phyloP scores from a whole-genome alignment of 2,797 vertebrate genomes.

The Pseudotriccus pelzelni region DNA sequence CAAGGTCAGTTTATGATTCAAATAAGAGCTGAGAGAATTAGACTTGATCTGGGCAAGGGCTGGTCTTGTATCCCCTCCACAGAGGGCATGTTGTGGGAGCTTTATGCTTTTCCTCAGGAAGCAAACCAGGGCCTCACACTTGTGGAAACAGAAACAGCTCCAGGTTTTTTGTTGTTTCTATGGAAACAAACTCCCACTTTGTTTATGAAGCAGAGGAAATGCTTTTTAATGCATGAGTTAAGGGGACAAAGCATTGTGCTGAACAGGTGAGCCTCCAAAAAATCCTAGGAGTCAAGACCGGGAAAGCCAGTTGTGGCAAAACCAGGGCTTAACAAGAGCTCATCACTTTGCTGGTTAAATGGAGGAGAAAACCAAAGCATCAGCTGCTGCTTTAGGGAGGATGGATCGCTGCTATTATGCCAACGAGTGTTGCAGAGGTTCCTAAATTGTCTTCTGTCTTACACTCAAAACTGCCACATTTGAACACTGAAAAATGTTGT shows the following conservation, averaged over 20 bases:
- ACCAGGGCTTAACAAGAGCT: not conserved
- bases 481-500: slow-evolving; percentile 61
- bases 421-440: slow-evolving; percentile 27
- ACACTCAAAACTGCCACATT: slow-evolving; percentile 52
- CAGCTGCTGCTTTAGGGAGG: slow-evolving; percentile 30
- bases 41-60: not conserved
- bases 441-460: slow-evolving; percentile 61
- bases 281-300: not conserved
- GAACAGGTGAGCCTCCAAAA: not conserved
- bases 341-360: slow-evolving; percentile 7
- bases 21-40: not conserved
- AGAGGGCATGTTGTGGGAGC: not conserved
- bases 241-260: not conserved
- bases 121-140: not conserved
- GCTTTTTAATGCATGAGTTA: slow-evolving; percentile 1
- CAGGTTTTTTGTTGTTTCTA: slow-evolving; percentile 27
- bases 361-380: slow-evolving; percentile 7
- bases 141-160: not conserved
- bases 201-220: slow-evolving; percentile 16
- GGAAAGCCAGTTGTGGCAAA: not conserved
- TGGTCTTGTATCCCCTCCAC: not conserved
- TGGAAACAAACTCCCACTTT: slow-evolving; percentile 48
- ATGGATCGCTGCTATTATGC: slow-evolving; percentile 3
- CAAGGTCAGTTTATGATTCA: not conserved
- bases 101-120: not conserved